Base-by-base conservation (phyloP, 2,113 vertebrate species). In the Gymnorhina tibicen region DNA sequence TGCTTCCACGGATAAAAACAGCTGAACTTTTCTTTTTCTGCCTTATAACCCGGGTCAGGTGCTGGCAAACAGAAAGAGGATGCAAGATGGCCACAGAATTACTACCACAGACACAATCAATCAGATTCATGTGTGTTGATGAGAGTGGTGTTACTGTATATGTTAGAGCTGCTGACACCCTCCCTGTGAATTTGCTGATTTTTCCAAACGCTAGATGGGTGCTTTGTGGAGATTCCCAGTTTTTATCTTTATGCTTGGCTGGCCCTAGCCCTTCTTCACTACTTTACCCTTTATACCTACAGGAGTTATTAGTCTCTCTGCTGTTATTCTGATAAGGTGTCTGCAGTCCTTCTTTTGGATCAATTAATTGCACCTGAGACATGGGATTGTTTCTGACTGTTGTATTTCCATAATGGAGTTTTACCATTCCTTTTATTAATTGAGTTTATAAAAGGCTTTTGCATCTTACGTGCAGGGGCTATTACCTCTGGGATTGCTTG, bases 111-210 rank as follows among this genome's bases (percentile, higher is more conserved):
- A 73, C 87, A 66, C 5, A 74, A 21, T 37, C 8, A 41, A 11
- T 70, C 11, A 33, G 24, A 42, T 37, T 67, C 10, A 12, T 2
- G 9, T 27, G 14, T 18, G 1, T 37, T 6, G 0, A 6, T 79
- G n/a, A 62, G n/a, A 39, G 17, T 32, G 22, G 3, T 41, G 37
- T 53, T 91, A 62, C 32, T 22, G 16, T 27, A 49, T 2, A 10
- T 15, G 2, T 52, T 77, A 24, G 3, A 85, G 47, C 32, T 88
- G 11, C 32, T 74, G n/a, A 67, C 5, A 16, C 3, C 2, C 8
- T 58, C 33, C 5, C 2, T 59, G 13, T 67, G 39, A 75, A 83
- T 72, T 19, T 63, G 8, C 46, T 67, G 23, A 75, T 67, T 77
- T 55, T 87, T 75, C 42, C 68, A 42, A 59, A 4, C 1, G 3